Base-by-base conservation (phyloP, 1,140 invertebrate species). In the Coelopa frigida region DNA sequence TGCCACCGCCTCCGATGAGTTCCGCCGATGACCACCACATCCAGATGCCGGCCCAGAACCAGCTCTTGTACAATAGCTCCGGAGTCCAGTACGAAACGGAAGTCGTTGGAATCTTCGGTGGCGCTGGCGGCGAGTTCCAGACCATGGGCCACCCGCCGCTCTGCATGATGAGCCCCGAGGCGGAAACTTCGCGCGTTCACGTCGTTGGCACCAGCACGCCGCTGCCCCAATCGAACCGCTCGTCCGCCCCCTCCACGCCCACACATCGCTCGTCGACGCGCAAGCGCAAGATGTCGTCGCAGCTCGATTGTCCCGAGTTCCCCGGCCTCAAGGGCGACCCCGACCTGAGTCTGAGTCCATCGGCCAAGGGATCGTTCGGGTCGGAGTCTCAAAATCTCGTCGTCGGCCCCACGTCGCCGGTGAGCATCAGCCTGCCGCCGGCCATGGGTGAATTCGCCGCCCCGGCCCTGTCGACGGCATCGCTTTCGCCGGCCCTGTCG, bases 211-310 rank as follows among this genome's bases (percentile, higher is more conserved):
- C 62, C 21, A 65, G 61, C 41, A 38, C 62, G 23, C 65, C 62
- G 5, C 65, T 62, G 5, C 42, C 62, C 21, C 58, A 44, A n/a
- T 21, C 27, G 14, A 31, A 57, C 31, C 54, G 61, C 23, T 49
- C 50, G 17, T 62, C 62, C 7, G 58, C 58, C 1, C 62, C 62
- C 18, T 59, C 62, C 6, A 66, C 62, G 1, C 62, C 62, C n/a
- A 57, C 61, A 32, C 62, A 66, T 50, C 12, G 33, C 23, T 61
- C 58, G 15, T 29, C 58, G 18, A 59, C 62, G 15, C 62, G 62
- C 31, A 66, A 66, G 38, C 62, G 62, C 6, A 66, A 66, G 45
- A 57, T 66, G 56, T 63, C 58, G 48, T 65, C 62, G 0, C 62
- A 65, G 27, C 38, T 62, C 22, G 62, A 66, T 38, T 60, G 58